Base-by-base conservation (phyloP, 2,113 vertebrate species). In the Reinhardtius hippoglossoides region DNA sequence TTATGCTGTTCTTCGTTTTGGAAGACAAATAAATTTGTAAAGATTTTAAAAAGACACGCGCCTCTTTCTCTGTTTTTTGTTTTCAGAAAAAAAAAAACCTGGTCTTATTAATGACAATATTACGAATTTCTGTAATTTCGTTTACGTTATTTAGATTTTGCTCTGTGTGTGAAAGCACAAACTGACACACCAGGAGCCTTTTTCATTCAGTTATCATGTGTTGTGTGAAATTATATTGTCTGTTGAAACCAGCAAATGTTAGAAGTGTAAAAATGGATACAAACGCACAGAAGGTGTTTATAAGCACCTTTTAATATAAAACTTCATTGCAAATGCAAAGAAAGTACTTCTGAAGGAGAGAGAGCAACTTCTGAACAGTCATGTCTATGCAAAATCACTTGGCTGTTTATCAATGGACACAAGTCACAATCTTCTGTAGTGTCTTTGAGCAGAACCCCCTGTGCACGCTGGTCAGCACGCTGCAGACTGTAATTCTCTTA, bases 11-110 rank as follows among this genome's bases (percentile, higher is more conserved):
- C 95, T 97, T 96, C 96, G 92, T 96, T 96, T 96, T 92, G 95
- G 96, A 97, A 97, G 96, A 95, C 81, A 93, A 96, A 96, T 96
- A 95, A 95, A 95, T 94, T 94, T 94, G 94, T 94, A 94, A 95
- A 92, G 89, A 87, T 83, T 85, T 2, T 67, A 85, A 82, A 74
- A 58, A 81, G 86, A 79, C 40, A 58, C 27, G 55, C 12, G 2
- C 23, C 57, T 77, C 61, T 83, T 37, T 42, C 40, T 9, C n/a
- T 42, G 3, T 77, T 74, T 31, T 23, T 3, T 23, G n/a, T 56
- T 12, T 55, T n/a, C 20, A 54, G 50, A 54, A 54, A 10, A n/a
- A 52, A 52, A 8, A 21, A 13, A 42, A 42, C 9, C 40, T 42
- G 12, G 40, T 42, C 40, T 3, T 42, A 13, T 13, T 4, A 13